A percentile compares a stretch with the other conserved stretches of the same genome.
Conservation (phyloP, 2,797 vertebrate genomes). For the Pyrrhura leucotis region DNA sequence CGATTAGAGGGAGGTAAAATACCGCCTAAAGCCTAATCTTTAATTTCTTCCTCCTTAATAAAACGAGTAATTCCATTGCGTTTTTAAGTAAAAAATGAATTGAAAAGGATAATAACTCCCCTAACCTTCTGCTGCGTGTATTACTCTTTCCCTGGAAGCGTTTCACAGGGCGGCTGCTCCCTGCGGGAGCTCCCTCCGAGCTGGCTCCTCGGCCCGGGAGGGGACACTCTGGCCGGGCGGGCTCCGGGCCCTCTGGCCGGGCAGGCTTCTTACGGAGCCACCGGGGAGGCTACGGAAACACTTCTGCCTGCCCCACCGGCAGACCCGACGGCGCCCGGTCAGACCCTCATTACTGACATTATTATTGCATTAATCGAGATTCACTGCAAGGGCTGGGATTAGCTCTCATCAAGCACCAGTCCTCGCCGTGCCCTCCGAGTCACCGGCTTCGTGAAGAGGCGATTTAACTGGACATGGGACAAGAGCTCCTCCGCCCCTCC, state of each 20-base stretch:
- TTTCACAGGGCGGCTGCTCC: not conserved
- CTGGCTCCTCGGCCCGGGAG: rapidly evolving
- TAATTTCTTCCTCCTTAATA: conserved; percentile 61
- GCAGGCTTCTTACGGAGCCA: not conserved
- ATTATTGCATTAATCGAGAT: too few species aligned
- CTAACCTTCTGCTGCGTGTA: conserved; percentile 52
- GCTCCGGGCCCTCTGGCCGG: too few species aligned
- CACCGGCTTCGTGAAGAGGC: not conserved
- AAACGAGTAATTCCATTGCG: conserved; percentile 49
- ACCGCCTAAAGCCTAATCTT: conserved; percentile 55
- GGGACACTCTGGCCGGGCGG: not conserved
- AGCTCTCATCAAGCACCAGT: not conserved
- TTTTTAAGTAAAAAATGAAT: conserved; percentile 58
- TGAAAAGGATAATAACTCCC: conserved; percentile 48
- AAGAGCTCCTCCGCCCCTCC: not conserved
- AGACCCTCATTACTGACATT: not conserved
- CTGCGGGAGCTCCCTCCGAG: not conserved
- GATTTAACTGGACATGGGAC: not conserved
- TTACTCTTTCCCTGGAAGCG: conserved; percentile 16
- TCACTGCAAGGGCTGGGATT: not conserved
- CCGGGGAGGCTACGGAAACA: too few species aligned
- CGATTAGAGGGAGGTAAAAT: conserved; percentile 44
- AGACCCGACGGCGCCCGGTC: not conserved
- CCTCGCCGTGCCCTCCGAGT: not conserved
- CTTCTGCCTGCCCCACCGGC: too few species aligned